Evolutionary conservation across 2,888 invertebrate species (phyloP), one percentile per base, ranked within the genome.

Genomic region (Tanytarsus gracilentus): DNA sequence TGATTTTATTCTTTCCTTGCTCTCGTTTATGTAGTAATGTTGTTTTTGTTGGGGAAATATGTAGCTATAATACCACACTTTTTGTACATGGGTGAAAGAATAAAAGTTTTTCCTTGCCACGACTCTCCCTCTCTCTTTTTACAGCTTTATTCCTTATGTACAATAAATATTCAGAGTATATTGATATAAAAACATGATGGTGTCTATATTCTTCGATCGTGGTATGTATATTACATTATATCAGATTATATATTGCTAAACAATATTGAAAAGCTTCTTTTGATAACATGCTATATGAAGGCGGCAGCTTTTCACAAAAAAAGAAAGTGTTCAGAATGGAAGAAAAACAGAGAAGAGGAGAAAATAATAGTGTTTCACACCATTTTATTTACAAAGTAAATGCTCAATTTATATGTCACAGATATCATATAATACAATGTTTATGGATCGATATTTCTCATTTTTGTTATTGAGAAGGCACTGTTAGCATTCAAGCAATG

Each of bases 381-480:
- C 58, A 58, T 58, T 58, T 48, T 58, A 58, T 58, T 44, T 58
- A 58, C 58, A 58, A 30, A 58, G 48, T 58, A 58, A 58, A 58
- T 48, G 48, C 33, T 58, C 58, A 44, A 58, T 58, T 58, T 44
- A 48, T 49, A 36, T 58, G 58, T 58, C 58, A 58, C 21, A 58
- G 55, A 55, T 55, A 55, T 55, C 55, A 51, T 16, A 29, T 36
- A 36, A 53, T 53, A 29, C 39, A 8, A 48, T 48, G 48, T 58
- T 58, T 58, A 58, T 48, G 58, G 48, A 5, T n/a, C 14, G 16
- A 21, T 27, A 25, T 58, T 16, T n/a, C n/a, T n/a, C n/a, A n/a
- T n/a, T n/a, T n/a, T n/a, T n/a, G n/a, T n/a, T n/a, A n/a, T n/a
- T n/a, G n/a, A n/a, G n/a, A n/a, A n/a, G n/a, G n/a, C n/a, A n/a